Conservation (phyloP, 2,113 vertebrate species). For the Microcebus griseorufus region DNA sequence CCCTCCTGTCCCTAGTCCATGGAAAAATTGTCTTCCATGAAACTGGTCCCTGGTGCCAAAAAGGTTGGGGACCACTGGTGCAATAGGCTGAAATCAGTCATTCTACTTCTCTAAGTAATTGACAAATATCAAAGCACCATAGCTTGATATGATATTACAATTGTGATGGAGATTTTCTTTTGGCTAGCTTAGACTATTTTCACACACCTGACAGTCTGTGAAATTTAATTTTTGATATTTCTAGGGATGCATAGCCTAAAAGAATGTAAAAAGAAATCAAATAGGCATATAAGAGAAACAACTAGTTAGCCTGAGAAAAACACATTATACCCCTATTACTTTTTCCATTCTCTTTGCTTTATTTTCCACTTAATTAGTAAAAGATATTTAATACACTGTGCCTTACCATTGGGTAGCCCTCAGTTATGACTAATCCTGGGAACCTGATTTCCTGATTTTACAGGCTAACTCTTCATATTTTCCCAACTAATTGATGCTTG, state of each 20-base stretch:
- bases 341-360: background rate
- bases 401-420: background rate
- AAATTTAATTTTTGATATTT: background rate
- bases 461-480: background rate
- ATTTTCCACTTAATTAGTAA: background rate
- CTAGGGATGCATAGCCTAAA: background rate
- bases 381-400: background rate
- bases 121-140: background rate
- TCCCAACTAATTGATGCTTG: background rate
- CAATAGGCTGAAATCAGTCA: background rate
- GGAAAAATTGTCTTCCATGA: too few species aligned
- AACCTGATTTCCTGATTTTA: background rate
- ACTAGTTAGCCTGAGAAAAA: background rate
- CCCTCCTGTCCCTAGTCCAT: too few species aligned
- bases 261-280: background rate
- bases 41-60: too few species aligned
- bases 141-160: background rate
- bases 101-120: background rate
- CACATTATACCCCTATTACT: background rate
- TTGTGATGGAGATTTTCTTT: background rate
- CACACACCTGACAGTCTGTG: background rate
- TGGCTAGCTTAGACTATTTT: background rate
- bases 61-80: too few species aligned
- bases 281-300: background rate
- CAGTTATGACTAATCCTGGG: background rate